Evolutionary conservation across 2,888 invertebrate genomes (phyloP).

Genomic region (Hypercompe scribonia): DNA sequence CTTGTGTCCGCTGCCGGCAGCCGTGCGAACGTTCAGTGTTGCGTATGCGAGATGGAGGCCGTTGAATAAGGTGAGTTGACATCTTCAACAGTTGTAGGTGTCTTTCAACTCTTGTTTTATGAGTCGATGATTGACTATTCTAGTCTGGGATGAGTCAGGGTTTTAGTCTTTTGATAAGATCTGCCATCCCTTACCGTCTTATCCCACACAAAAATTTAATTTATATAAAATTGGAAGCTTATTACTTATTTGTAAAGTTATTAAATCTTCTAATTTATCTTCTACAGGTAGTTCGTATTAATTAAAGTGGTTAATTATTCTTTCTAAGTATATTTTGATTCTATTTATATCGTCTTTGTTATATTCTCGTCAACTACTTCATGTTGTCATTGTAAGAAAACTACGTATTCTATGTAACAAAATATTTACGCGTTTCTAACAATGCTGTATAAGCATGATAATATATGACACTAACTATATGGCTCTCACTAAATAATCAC

Average conservation of each 20-base stretch:
- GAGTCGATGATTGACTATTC: background rate
- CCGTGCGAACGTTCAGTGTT: conserved; percentile 35
- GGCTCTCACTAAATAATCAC: too few relatives aligned
- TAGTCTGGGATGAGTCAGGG: background rate
- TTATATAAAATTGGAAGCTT: background rate
- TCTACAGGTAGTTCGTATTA: too few relatives aligned
- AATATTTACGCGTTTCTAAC: too few relatives aligned
- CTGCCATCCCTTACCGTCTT: background rate
- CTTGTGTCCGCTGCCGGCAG: conserved; percentile 48
- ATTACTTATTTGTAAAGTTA: background rate
- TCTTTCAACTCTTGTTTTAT: background rate
- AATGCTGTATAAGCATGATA: too few relatives aligned
- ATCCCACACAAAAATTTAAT: background rate
- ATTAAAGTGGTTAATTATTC: too few relatives aligned
- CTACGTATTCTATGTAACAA: too few relatives aligned
- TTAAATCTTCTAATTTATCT: too few relatives aligned
- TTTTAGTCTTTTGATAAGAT: background rate
- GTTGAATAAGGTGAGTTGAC: conserved; percentile 47
- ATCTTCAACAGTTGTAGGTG: background rate
- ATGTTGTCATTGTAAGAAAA: too few relatives aligned
- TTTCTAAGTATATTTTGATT: too few relatives aligned
- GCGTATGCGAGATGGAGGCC: conserved; percentile 36
- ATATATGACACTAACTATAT: too few relatives aligned
- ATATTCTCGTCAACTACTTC: too few relatives aligned
- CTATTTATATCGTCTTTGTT: too few relatives aligned